Base-by-base conservation (phyloP, 53 echinoderm and acorn worm species). In the Temnopleurus reevesii region DNA sequence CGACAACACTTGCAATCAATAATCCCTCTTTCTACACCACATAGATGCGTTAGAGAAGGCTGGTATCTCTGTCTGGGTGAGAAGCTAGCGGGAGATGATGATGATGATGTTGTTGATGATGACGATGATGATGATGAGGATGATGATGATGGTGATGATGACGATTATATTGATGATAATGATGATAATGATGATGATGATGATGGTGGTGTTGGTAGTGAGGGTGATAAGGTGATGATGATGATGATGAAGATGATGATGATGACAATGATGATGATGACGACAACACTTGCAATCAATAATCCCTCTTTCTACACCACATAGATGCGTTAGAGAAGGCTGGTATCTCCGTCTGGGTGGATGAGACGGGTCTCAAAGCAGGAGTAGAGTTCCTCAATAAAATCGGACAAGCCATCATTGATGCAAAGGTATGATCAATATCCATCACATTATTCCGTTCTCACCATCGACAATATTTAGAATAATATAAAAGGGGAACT, bases 371-470 rank as follows among this genome's bases (percentile, higher is more conserved):
- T 12, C 89, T 97, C 28, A 88, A 92, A 19, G 95, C 98, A 12
- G 98, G 98, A 0, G 94, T 93, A 4, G 95, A 95, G 64, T 98
- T 98, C 92, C 92, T 98, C 51, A 98, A 92, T 82, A 98, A 95
- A 77, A 98, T 98, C n/a, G 98, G 98, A 24, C 95, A 98, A 46
- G 98, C 98, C 31, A 98, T 98, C 29, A 95, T 98, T n/a, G 98
- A 98, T 95, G 95, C 95, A 4, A 98, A 98, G 94, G 98, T 98
- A 89, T 53, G 63, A 15, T 4, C 18, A 29, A 9, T 58, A 6
- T 24, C 21, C 27, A n/a, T n/a, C n/a, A n/a, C n/a, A n/a, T n/a
- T n/a, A n/a, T n/a, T n/a, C n/a, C n/a, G n/a, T n/a, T n/a, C n/a
- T n/a, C n/a, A n/a, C n/a, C n/a, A n/a, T n/a, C n/a, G n/a, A n/a